Conservation (phyloP, 2,113 vertebrate genomes). For the Diphyllodes magnificus region DNA sequence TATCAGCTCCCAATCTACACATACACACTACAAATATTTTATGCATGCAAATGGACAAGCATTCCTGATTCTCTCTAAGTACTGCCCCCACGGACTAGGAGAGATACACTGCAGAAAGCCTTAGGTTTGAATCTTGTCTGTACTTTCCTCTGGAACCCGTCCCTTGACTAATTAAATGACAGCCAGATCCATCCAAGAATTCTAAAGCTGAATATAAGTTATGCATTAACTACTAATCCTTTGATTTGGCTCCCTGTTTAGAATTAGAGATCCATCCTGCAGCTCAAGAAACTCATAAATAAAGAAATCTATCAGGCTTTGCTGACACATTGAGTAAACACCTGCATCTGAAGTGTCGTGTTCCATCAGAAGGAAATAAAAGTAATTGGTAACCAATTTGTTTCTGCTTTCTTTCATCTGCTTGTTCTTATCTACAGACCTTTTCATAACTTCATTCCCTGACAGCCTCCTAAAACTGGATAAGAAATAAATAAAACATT, state of each 20-base stretch:
- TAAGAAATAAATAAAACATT: slow-evolving; percentile 51
- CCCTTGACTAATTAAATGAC: slow-evolving; percentile 23
- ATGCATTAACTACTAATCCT: slow-evolving; percentile 43
- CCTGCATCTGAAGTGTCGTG: slow-evolving; percentile 20
- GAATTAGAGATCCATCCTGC: neutral
- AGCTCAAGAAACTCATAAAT: slow-evolving; percentile 28
- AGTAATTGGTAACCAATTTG: slow-evolving; percentile 46
- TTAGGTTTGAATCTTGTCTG: neutral
- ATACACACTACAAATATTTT: neutral
- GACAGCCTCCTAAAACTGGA: slow-evolving; percentile 14
- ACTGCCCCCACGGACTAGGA: neutral
- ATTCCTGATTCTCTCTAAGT: neutral
- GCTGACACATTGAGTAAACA: slow-evolving; percentile 31
- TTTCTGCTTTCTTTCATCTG: slow-evolving; percentile 45
- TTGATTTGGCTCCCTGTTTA: slow-evolving; percentile 35
- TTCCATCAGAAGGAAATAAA: slow-evolving; percentile 44
- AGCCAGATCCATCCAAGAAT: slow-evolving; percentile 3
- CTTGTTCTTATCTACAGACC: neutral
- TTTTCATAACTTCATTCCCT: slow-evolving; percentile 6
- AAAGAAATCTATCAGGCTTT: neutral
- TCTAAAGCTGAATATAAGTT: slow-evolving; percentile 11
- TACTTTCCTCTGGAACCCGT: neutral
- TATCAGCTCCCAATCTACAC: neutral
- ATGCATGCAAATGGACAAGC: neutral
- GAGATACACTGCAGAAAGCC: neutral